These are phyloP conservation scores for Neogale vison DNA, from an alignment of 2,113 vertebrate genomes.

Conservation along the genomic window DNA sequence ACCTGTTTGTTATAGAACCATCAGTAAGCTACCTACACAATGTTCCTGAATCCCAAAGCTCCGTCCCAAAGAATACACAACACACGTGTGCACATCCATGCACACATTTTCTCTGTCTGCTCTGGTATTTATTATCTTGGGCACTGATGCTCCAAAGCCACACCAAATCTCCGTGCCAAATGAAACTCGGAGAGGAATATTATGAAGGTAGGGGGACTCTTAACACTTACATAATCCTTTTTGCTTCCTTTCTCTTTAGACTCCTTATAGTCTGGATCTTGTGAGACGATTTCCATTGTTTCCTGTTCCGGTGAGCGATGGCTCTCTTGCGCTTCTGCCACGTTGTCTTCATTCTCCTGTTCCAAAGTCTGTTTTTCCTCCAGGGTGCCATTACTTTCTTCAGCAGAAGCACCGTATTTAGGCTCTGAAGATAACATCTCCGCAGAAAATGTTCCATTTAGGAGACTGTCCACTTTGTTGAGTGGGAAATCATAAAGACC, in stretches of 20 bases:
- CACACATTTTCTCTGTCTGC: background rate
- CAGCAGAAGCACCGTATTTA: conserved; percentile 70
- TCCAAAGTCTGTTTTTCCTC: conserved; percentile 75
- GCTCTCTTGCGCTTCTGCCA: conserved; percentile 69
- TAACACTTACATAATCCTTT: conserved; percentile 78
- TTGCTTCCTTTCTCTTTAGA: conserved; percentile 84
- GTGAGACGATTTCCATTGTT: conserved; percentile 63
- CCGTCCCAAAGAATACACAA: background rate
- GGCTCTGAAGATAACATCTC: conserved; percentile 85
- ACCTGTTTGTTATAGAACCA: background rate
- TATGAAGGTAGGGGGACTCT: background rate
- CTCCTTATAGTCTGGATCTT: conserved; percentile 77
- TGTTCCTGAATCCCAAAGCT: background rate
- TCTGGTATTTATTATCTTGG: background rate
- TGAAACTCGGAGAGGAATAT: background rate
- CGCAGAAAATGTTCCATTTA: conserved; percentile 88
- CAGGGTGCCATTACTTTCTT: conserved; percentile 76
- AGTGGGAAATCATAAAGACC: conserved; percentile 95
- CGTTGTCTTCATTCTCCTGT: conserved; percentile 76
- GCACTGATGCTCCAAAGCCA: background rate
- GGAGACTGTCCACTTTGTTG: conserved; percentile 92
- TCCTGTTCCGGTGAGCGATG: conserved; percentile 79
- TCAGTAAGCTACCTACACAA: background rate
- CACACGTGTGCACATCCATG: fast-evolving
- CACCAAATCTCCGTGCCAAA: background rate